Conservation (phyloP, 2,888 invertebrate genomes). For the Nematopogon swammerdamellus region DNA sequence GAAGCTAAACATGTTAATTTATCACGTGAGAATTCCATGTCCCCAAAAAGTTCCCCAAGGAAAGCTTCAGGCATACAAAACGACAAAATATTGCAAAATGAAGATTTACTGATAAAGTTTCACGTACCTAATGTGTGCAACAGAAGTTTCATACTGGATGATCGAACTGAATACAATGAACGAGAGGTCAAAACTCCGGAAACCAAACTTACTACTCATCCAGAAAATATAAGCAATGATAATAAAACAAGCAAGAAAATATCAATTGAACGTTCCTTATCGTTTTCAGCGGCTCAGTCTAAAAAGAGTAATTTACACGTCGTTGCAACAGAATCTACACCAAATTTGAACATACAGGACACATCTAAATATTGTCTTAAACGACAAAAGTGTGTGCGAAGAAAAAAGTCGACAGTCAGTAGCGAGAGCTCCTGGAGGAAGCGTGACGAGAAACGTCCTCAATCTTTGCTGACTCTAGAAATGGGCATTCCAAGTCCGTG, state of each 20-base stretch:
- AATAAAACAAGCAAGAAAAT: constrained; percentile 12
- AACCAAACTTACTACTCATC: constrained; percentile 12
- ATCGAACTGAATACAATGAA: constrained; percentile 47
- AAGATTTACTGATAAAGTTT: neutral
- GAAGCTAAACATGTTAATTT: constrained; percentile 42
- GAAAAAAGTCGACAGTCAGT: constrained; percentile 46
- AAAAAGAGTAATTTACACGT: constrained; percentile 23
- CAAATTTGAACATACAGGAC: constrained; percentile 30
- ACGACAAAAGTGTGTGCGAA: constrained; percentile 56
- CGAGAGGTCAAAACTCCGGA: constrained; percentile 50
- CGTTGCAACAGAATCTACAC: constrained; percentile 35
- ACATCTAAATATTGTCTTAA: constrained; percentile 36
- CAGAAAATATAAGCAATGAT: no score
- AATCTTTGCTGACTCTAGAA: constrained; percentile 35
- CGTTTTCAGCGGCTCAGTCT: constrained; percentile 1
- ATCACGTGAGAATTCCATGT: constrained; percentile 43
- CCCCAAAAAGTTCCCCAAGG: constrained; percentile 34
- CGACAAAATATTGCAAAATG: constrained; percentile 1
- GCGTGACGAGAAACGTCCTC: constrained; percentile 19
- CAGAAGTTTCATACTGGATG: constrained; percentile 37
- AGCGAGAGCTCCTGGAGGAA: constrained; percentile 34
- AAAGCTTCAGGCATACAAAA: constrained; percentile 21
- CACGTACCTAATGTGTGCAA: constrained; percentile 27
- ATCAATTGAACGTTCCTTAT: neutral
- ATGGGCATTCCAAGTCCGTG: constrained; percentile 42